Evolutionary conservation across 2,113 vertebrate species (phyloP), one percentile per base, ranked within the genome.

Genomic region (Eulemur rufifrons): DNA sequence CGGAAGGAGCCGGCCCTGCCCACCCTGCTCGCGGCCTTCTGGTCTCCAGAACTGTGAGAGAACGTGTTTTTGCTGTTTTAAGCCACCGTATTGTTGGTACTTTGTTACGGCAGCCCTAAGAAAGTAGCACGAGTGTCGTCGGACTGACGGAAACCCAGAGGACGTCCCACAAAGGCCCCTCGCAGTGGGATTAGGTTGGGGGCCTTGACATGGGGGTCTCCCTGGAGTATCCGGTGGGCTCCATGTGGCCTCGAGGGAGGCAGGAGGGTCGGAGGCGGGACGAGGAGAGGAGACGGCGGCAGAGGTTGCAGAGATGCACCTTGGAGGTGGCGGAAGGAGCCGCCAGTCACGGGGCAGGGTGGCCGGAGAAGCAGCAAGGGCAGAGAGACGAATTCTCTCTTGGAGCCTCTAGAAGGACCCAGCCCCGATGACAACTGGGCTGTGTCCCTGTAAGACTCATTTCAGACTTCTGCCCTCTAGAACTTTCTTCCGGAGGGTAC

Each of bases 221-320:
- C 11, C 61, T 21, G 45, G 47, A 6, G 42, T 11, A 39, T 42
- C 4, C 3, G 2, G 17, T 6, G n/a, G 84, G 54, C 34, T 68
- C 50, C 34, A 1, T 21, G 27, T 39, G 12, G 12, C 21, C n/a
- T n/a, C 34, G 3, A 15, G 8, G 29, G 71, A 45, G 29, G 59
- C 18, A 25, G 14, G 52, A 77, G 11, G 4, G 0, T 3, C 6
- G 8, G 8, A 12, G 2, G 34, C 29, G 2, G 15, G 20, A 8
- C 7, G 23, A 21, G 39, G 59, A 59, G 54, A 14, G 21, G 50
- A 3, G 4, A 15, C 15, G 50, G 50, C 3, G 4, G 37, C 37
- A 45, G 71, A 50, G 27, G 6, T 3, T 4, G 77, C 4, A 45
- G 69, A 0, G 23, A 13, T 0, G 0, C 0, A 0, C 39, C 3